A percentile compares a stretch with the other conserved stretches of the same genome.
phyloP scores from a whole-genome alignment of 2,113 vertebrate species.

The Chiloscyllium plagiosum region DNA sequence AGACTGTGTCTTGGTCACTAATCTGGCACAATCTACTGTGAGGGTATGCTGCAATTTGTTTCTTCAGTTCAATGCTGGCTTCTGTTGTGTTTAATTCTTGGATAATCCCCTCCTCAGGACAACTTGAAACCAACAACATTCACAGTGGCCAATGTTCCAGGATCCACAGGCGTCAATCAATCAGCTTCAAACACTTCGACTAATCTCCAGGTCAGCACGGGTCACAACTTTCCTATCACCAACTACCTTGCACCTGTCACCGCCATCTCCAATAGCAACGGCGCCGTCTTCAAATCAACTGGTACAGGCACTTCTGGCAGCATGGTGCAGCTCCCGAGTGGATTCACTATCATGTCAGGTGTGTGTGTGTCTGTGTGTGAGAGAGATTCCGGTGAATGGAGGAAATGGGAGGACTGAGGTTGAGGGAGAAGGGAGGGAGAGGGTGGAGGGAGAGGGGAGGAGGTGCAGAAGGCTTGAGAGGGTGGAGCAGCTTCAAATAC shows the following conservation, averaged over 20 bases:
- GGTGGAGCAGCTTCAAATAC: background rate
- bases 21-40: no score
- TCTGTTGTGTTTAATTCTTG: constrained; percentile 35
- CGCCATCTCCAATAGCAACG: constrained; percentile 73
- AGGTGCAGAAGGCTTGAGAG: no score
- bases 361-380: background rate
- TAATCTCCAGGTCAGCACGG: constrained; percentile 95
- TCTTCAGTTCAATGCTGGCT: background rate
- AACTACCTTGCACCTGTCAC: constrained; percentile 93
- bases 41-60: background rate
- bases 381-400: background rate
- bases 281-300: constrained; percentile 85
- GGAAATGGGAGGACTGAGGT: no score
- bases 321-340: constrained; percentile 86
- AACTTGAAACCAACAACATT: constrained; percentile 80
- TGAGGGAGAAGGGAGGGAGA: background rate
- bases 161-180: constrained; percentile 72
- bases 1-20: no score
- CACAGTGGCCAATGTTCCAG: constrained; percentile 87
- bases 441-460: background rate
- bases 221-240: constrained; percentile 90
- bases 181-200: constrained; percentile 88
- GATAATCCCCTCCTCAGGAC: constrained; percentile 61
- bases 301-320: constrained; percentile 61
- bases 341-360: constrained; percentile 98